phyloP scores from a whole-genome alignment of 2,888 invertebrate species.

The Athalia rosae region DNA sequence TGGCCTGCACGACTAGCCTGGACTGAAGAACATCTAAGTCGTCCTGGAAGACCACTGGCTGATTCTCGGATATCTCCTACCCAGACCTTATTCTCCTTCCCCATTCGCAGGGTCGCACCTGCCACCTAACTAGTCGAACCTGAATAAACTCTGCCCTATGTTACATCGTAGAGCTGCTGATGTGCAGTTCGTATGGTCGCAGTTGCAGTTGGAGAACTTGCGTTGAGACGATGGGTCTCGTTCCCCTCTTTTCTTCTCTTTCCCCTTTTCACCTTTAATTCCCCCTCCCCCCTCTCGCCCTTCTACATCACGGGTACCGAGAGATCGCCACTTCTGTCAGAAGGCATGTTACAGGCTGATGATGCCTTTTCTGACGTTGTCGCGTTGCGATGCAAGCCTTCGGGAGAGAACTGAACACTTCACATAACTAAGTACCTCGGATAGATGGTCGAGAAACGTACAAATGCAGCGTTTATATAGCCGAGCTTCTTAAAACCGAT shows the following conservation, averaged over 20 bases:
- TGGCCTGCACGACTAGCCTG: slow-evolving; percentile 36
- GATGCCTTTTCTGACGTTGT: slow-evolving; percentile 53
- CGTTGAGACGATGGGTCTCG: background rate
- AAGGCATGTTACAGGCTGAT: slow-evolving; percentile 45
- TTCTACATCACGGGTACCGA: slow-evolving; percentile 44
- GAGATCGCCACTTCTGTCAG: slow-evolving; percentile 52
- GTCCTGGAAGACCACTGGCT: slow-evolving; percentile 44
- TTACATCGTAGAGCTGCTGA: slow-evolving; percentile 44
- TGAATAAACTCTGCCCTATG: slow-evolving; percentile 70
- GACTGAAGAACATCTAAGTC: background rate
- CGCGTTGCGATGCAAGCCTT: background rate
- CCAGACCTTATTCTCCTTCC: slow-evolving; percentile 50
- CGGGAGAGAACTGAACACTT: background rate
- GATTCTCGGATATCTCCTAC: slow-evolving; percentile 55
- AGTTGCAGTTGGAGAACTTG: slow-evolving; percentile 5
- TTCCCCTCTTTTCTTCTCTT: background rate
- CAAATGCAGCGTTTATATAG: slow-evolving; percentile 24
- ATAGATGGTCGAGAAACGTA: background rate
- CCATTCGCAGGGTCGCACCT: slow-evolving; percentile 65
- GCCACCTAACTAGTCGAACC: slow-evolving; percentile 72
- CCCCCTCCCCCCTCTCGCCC: background rate
- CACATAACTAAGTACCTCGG: slow-evolving; percentile 40
- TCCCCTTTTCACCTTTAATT: background rate
- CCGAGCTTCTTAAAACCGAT: slow-evolving; percentile 31
- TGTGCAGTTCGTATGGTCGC: slow-evolving; percentile 48